Percentiles rank a stretch among this genome's conserved stretches.
Conservation (phyloP, 2,113 vertebrate species). For the Steatornis caripensis region DNA sequence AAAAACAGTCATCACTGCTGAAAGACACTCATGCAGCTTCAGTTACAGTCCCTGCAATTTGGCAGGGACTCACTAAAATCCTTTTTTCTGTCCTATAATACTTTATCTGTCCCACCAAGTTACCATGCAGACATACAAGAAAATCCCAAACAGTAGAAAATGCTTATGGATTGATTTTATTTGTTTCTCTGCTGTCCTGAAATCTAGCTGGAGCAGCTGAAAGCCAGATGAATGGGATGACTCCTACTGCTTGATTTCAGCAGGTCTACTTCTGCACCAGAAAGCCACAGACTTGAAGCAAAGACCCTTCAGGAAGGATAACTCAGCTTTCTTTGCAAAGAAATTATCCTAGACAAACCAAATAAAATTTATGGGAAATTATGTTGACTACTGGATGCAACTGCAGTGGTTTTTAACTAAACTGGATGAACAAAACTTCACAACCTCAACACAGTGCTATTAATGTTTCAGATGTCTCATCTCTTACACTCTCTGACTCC, state of each 20-base stretch:
- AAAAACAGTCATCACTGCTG: not conserved
- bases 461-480: not conserved
- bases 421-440: not conserved
- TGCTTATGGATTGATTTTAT: not conserved
- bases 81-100: not conserved
- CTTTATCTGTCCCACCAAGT: not conserved
- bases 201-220: slow-evolving; percentile 15
- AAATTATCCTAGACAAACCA: not conserved
- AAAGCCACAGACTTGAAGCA: not conserved
- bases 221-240: slow-evolving; percentile 35
- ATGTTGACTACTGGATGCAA: not conserved
- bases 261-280: not conserved
- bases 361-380: not conserved
- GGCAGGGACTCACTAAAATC: not conserved
- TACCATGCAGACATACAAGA: not conserved
- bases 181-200: not conserved
- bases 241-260: slow-evolving; percentile 18
- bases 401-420: not conserved
- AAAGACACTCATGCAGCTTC: not conserved
- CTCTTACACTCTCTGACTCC: not conserved
- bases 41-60: not conserved
- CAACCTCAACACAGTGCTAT: not conserved
- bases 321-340: not conserved
- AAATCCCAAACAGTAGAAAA: not conserved
- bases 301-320: not conserved